These are phyloP conservation scores for Cotesia typhae DNA, from an alignment of 1,140 invertebrate species.

Conservation along the genomic window DNA sequence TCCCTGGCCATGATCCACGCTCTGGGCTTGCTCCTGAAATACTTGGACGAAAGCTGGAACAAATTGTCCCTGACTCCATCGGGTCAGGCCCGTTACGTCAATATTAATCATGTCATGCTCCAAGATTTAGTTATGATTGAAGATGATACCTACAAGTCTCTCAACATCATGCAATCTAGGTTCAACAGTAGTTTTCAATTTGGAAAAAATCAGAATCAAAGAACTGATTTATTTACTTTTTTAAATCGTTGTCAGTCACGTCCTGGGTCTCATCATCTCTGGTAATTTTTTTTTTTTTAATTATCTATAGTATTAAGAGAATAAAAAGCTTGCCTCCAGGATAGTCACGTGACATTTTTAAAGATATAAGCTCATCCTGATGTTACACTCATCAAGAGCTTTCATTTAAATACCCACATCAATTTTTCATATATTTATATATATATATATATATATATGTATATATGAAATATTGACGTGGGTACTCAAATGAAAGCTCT, in stretches of 20 bases:
- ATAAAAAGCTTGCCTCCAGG: no score
- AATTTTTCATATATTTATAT: no score
- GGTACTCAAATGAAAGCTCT: no score
- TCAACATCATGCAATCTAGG: constrained; percentile 79
- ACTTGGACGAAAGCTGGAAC: constrained; percentile 76
- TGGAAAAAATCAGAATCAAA: constrained; percentile 71
- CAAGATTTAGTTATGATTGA: constrained; percentile 77
- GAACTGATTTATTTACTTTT: constrained; percentile 77
- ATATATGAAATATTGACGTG: no score
- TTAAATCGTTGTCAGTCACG: constrained; percentile 77
- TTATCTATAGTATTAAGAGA: no score
- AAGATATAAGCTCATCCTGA: no score
- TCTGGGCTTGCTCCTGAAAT: constrained; percentile 77
- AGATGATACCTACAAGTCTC: constrained; percentile 74
- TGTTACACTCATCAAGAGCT: no score
- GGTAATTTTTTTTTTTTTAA: constrained; percentile 53
- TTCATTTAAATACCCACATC: no score
- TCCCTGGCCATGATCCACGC: constrained; percentile 74
- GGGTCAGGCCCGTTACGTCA: constrained; percentile 68
- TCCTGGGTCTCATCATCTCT: constrained; percentile 67
- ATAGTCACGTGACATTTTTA: no score
- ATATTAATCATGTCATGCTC: constrained; percentile 72
- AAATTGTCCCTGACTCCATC: constrained; percentile 68
- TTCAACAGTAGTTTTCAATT: constrained; percentile 80
- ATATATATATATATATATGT: no score